Conservation (phyloP, 2,113 vertebrate genomes). For the Myotis brandtii region DNA sequence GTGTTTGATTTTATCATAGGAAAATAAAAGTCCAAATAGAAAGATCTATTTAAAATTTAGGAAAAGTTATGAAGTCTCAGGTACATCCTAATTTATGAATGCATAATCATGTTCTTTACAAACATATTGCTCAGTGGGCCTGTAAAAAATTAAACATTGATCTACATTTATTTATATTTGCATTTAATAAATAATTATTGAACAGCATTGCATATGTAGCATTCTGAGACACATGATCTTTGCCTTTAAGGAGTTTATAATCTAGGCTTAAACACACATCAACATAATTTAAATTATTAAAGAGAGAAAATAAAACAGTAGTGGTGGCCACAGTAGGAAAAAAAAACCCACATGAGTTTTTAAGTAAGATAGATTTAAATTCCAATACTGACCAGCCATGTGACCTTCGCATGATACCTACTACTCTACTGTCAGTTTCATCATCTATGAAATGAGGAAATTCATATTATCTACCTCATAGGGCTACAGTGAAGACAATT, state of each 20-base stretch:
- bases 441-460: slow-evolving; percentile 19
- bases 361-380: background rate
- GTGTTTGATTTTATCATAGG: slow-evolving; percentile 22
- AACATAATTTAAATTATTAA: slow-evolving; percentile 25
- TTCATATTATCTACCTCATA: background rate
- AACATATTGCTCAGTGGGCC: background rate
- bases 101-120: slow-evolving; percentile 24
- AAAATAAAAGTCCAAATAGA: slow-evolving; percentile 46
- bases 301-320: background rate
- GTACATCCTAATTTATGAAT: slow-evolving; percentile 34
- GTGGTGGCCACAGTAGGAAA: background rate
- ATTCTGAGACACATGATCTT: background rate
- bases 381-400: background rate
- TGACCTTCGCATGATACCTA: background rate
- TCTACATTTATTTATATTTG: slow-evolving; percentile 28
- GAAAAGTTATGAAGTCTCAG: slow-evolving; percentile 3
- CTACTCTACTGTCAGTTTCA: background rate
- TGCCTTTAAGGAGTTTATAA: slow-evolving; percentile 44
- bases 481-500: background rate
- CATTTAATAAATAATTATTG: slow-evolving; percentile 57
- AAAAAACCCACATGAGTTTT: background rate
- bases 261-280: slow-evolving; percentile 6
- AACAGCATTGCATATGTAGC: background rate
- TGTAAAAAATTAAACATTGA: slow-evolving; percentile 32
- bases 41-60: slow-evolving; percentile 36